Evolutionary conservation across 2,797 vertebrate species (phyloP).

Genomic region (Enteromius mattozi): DNA sequence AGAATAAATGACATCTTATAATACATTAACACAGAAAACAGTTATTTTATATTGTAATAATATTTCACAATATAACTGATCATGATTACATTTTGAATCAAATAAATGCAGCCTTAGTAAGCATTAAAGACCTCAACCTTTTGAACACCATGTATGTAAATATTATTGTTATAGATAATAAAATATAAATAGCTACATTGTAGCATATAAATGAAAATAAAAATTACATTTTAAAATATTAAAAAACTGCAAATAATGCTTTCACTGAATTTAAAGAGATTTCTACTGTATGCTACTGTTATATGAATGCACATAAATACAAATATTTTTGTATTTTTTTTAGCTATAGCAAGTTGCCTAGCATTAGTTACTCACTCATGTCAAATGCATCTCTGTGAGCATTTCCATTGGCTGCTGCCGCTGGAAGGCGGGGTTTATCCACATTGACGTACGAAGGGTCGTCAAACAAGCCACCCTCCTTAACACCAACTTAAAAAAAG

Average conservation of each 20-base stretch:
- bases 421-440: constrained; percentile 85
- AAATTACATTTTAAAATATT: neutral
- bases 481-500: constrained; percentile 73
- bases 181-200: neutral
- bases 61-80: neutral
- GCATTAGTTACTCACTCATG: constrained; percentile 88
- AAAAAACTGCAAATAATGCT: neutral
- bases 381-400: constrained; percentile 92
- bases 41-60: neutral
- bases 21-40: neutral
- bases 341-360: neutral
- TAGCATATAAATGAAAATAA: neutral
- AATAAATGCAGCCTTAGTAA: neutral
- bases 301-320: neutral
- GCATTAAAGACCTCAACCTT: neutral
- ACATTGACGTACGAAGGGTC: constrained; percentile 97
- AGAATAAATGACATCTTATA: neutral
- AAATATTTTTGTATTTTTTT: no score
- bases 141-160: neutral
- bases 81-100: neutral
- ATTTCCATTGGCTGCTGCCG: constrained; percentile 80
- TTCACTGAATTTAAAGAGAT: neutral
- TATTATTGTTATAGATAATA: neutral
- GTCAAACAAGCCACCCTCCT: constrained; percentile 86
- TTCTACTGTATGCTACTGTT: neutral